Evolutionary conservation across 1,140 invertebrate species (phyloP), one percentile per base, ranked within the genome.

Genomic region (Leptinotarsa texana): DNA sequence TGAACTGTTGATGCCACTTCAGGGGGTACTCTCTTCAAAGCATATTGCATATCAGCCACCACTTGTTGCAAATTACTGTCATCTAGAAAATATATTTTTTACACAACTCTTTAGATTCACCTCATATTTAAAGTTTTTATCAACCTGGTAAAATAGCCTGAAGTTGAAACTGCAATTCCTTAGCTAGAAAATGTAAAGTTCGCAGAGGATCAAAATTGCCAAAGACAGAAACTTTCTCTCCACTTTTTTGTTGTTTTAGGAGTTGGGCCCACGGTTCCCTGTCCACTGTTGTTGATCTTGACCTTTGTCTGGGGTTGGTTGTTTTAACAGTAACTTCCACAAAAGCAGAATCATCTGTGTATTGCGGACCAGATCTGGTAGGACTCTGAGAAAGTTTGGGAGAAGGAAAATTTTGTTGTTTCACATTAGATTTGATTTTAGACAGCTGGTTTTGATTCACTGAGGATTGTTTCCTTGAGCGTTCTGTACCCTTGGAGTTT

Each of bases 171-270:
- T 82, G 76, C 27, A 85, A 73, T 74, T 85, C 84, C 68, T 80
- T 82, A 6, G 82, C 78, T 24, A 85, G 75, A 79, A 84, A 84
- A 76, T 84, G 83, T 63, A 85, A 73, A 3, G 82, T 84, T 51
- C 82, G 57, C 49, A 85, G 77, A 3, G 84, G 84, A 75, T 85
- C 83, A 75, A 82, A 84, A 65, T 77, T 82, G 27, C 77, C 79
- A 73, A 85, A 85, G 8, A 76, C 72, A n/a, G 80, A 79, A n/a
- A 80, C 65, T 62, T 80, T 80, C 51, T 82, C 80, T 17, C 74
- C 77, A 61, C 79, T 79, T 49, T 73, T 76, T 27, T 80, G 76
- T 47, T 76, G 73, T 24, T 77, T 79, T 27, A 85, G 73, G 17
- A 84, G 69, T 69, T 80, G 79, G 4, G 78, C 81, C 83, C 83